Percentiles rank a stretch among this genome's conserved stretches.
Conservation (phyloP, 2,113 vertebrate genomes). For the Silurus asotus region DNA sequence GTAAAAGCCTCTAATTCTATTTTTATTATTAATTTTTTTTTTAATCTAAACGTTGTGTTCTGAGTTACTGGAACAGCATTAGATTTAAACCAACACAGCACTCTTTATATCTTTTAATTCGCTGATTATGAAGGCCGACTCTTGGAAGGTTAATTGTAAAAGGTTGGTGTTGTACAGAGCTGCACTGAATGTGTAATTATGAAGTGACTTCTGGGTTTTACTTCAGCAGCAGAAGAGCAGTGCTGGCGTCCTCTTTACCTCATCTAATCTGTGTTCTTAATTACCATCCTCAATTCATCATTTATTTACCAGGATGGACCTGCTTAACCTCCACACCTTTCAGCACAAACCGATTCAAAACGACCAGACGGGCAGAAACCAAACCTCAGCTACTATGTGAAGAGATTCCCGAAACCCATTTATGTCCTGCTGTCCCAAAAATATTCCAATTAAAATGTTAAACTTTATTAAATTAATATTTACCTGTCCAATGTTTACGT, state of each 20-base stretch:
- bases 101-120: neutral
- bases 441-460: neutral
- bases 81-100: neutral
- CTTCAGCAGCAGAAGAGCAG: slow-evolving; percentile 31
- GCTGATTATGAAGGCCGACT: neutral
- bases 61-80: neutral
- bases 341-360: slow-evolving; percentile 56
- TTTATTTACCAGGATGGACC: slow-evolving; percentile 69
- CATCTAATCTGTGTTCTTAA: slow-evolving; percentile 67
- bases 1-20: neutral
- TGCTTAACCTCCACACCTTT: slow-evolving; percentile 67
- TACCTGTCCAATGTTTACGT: neutral
- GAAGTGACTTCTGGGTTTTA: slow-evolving; percentile 35
- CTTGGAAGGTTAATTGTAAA: neutral
- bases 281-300: slow-evolving; percentile 70
- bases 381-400: neutral
- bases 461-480: neutral
- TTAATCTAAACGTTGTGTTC: neutral
- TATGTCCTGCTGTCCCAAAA: neutral
- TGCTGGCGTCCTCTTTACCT: slow-evolving; percentile 44
- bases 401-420: neutral
- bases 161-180: neutral
- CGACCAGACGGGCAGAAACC: neutral
- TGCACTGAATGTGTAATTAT: slow-evolving; percentile 19
- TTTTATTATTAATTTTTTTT: no score